Evolutionary conservation across 2,113 vertebrate species (phyloP), one percentile per base, ranked within the genome.

Genomic region (Lethenteron reissneri): DNA sequence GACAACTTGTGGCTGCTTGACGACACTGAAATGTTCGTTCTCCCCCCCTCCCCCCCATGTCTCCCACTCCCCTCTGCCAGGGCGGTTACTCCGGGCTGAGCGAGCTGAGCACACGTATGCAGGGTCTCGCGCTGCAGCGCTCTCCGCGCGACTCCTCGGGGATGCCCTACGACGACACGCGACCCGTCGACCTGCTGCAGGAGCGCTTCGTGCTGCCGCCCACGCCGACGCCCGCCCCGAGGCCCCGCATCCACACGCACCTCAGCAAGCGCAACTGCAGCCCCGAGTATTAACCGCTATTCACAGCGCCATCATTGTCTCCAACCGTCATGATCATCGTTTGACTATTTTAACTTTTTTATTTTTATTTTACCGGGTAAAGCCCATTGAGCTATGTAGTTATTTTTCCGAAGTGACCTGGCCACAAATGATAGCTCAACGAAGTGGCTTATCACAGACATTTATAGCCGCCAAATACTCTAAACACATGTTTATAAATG

Each of bases 221-320:
- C 1, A 80, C 82, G 73, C 84, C 84, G 70, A 71, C 85, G 58
- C 82, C 81, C 75, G 83, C 85, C 73, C 89, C 89, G 10, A 83
- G 90, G 73, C 90, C 92, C 75, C 92, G 88, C 80, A 82, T 97
- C 77, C 95, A 85, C 76, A 74, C 82, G 7, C 89, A 96, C 64
- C 86, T 96, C 70, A 88, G 79, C 77, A 97, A 87, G 76, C 80
- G 89, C 78, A 97, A 97, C 82, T 97, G 94, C 79, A 92, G 84
- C 78, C 86, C 90, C 56, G 85, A 97, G 94, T 97, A 83, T 85
- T 72, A 77, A 72, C 58, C 70, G 60, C 73, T 56, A 71, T n/a
- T n/a, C 62, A 1, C 12, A 13, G 13, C 14, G n/a, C 15, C 15
- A 9, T 25, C 15, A 56, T 56, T 17, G 15, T 9, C 14, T n/a